A percentile compares a stretch with the other conserved stretches of the same genome.
Evolutionary conservation across 2,797 vertebrate species (phyloP).

Genomic region (Thunnus albacares): DNA sequence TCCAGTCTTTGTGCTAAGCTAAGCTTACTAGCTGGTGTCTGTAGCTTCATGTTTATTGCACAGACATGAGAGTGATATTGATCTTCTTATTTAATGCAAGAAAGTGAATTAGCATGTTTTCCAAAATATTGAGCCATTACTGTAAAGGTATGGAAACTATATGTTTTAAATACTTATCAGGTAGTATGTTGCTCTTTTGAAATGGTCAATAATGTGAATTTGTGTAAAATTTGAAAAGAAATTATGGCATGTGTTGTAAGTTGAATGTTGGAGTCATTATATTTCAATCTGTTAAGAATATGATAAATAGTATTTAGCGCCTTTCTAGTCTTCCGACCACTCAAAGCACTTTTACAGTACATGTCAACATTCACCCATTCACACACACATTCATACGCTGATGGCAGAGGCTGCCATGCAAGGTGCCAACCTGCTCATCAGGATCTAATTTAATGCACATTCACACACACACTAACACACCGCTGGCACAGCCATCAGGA

Average conservation of each 20-base stretch:
- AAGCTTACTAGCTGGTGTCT: background rate
- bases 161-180: background rate
- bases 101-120: background rate
- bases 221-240: background rate
- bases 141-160: background rate
- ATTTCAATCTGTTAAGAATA: background rate
- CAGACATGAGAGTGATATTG: background rate
- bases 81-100: slow-evolving; percentile 3
- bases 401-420: no score
- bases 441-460: no score
- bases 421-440: no score
- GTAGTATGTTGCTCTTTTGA: slow-evolving; percentile 10
- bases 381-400: no score
- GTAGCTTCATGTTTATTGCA: background rate
- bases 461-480: no score
- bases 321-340: no score
- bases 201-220: slow-evolving; percentile 8
- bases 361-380: no score
- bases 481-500: no score
- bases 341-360: no score
- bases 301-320: no score
- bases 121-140: background rate
- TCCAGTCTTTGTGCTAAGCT: background rate
- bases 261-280: slow-evolving; percentile 1
- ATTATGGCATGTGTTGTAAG: background rate